Conservation (phyloP, 2,888 invertebrate genomes). For the Drosophila cracens region DNA sequence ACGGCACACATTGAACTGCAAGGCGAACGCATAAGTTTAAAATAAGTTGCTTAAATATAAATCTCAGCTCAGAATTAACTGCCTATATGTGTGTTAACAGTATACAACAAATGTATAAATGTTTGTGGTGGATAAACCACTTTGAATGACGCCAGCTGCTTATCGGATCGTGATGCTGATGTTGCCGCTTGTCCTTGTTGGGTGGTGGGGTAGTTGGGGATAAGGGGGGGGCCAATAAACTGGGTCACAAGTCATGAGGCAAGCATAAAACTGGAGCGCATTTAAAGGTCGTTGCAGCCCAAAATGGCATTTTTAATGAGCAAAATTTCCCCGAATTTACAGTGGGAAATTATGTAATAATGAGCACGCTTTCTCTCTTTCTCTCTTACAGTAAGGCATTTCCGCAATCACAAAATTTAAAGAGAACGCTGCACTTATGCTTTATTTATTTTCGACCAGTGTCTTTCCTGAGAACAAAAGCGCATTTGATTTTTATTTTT, state of each 20-base stretch:
- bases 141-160: slow-evolving; percentile 57
- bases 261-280: slow-evolving; percentile 72
- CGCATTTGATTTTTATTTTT: slow-evolving; percentile 64
- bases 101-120: slow-evolving; percentile 24
- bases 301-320: slow-evolving; percentile 67
- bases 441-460: slow-evolving; percentile 40
- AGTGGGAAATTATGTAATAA: slow-evolving; percentile 70
- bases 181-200: slow-evolving; percentile 33
- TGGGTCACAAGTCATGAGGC: slow-evolving; percentile 57
- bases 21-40: slow-evolving; percentile 16
- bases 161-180: slow-evolving; percentile 57
- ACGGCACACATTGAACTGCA: slow-evolving; percentile 66
- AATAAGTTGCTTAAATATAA: slow-evolving; percentile 38
- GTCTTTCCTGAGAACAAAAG: slow-evolving; percentile 68
- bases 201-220: slow-evolving; percentile 19
- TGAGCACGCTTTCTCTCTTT: background rate
- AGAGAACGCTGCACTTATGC: slow-evolving; percentile 57
- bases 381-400: slow-evolving; percentile 53
- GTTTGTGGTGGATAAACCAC: slow-evolving; percentile 50
- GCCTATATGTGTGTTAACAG: slow-evolving; percentile 53
- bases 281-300: slow-evolving; percentile 72
- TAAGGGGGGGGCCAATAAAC: slow-evolving; percentile 53
- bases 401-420: slow-evolving; percentile 48
- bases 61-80: slow-evolving; percentile 48
- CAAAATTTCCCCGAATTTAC: slow-evolving; percentile 70